These are phyloP conservation scores for Ciconia stormi DNA, from an alignment of 2,113 vertebrate species.

Conservation along the genomic window DNA sequence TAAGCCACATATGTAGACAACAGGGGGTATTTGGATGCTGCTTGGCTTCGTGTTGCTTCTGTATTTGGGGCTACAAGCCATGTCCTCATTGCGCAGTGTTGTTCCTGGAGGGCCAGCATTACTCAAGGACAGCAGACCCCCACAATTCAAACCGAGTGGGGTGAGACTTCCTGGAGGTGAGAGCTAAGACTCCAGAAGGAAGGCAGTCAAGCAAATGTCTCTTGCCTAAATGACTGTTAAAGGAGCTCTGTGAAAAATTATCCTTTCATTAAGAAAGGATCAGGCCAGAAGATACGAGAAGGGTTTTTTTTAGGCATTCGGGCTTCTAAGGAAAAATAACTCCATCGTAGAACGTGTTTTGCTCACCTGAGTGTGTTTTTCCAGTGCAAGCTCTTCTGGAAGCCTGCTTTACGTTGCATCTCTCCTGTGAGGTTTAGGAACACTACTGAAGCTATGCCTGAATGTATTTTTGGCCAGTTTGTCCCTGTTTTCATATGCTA, in stretches of 20 bases:
- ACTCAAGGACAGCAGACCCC: background rate
- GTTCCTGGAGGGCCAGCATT: background rate
- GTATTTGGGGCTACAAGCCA: background rate
- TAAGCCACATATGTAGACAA: background rate
- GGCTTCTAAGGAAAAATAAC: background rate
- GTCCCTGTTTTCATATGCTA: background rate
- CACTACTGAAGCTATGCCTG: background rate
- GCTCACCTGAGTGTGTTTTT: background rate
- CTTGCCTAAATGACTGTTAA: background rate
- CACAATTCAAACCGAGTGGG: background rate
- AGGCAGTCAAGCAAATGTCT: background rate
- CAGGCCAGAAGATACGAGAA: background rate
- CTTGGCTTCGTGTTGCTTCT: background rate
- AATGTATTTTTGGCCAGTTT: background rate
- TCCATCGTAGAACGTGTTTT: background rate
- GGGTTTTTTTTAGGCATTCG: background rate
- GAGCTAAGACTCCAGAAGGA: background rate
- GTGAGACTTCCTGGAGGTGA: background rate
- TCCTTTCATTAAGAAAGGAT: background rate
- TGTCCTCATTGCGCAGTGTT: fast-evolving
- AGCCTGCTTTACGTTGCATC: background rate
- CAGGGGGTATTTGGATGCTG: background rate
- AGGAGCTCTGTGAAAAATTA: background rate
- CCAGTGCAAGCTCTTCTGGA: background rate
- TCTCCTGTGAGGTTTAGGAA: background rate